Conservation (phyloP, 2,797 vertebrate species). For the Dipus sagitta region DNA sequence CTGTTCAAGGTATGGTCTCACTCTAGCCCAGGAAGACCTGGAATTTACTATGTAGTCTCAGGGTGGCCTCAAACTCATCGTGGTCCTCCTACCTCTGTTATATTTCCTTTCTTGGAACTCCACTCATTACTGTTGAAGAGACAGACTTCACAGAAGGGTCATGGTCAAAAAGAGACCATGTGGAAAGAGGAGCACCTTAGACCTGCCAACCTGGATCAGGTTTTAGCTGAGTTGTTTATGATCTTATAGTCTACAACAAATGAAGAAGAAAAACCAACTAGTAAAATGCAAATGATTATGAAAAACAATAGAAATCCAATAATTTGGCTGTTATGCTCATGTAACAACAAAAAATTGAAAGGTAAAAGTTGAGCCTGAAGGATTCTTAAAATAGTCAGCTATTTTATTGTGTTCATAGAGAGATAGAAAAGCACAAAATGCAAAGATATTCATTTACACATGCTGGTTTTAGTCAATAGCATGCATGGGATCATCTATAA, state of each 20-base stretch:
- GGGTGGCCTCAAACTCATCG: too few species aligned
- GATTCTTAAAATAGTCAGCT: neutral
- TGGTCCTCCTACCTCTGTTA: too few species aligned
- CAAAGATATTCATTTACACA: neutral
- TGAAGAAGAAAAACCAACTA: neutral
- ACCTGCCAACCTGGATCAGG: neutral
- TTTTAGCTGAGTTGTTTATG: neutral
- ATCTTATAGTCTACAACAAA: neutral
- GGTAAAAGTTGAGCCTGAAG: neutral
- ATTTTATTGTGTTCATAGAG: neutral
- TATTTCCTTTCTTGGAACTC: neutral
- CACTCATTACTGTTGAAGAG: neutral
- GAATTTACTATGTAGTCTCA: too few species aligned
- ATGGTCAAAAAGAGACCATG: neutral
- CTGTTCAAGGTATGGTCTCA: too few species aligned
- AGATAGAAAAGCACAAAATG: neutral
- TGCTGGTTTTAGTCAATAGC: neutral
- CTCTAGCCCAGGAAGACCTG: too few species aligned
- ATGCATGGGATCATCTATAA: neutral
- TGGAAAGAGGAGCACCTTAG: neutral
- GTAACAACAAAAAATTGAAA: neutral
- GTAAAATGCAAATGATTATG: neutral
- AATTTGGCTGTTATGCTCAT: neutral
- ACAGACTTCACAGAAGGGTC: neutral
- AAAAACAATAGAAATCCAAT: conserved; percentile 1